Evolutionary conservation across 1,140 invertebrate species (phyloP).

Genomic region (Trinorchestia longiramus): DNA sequence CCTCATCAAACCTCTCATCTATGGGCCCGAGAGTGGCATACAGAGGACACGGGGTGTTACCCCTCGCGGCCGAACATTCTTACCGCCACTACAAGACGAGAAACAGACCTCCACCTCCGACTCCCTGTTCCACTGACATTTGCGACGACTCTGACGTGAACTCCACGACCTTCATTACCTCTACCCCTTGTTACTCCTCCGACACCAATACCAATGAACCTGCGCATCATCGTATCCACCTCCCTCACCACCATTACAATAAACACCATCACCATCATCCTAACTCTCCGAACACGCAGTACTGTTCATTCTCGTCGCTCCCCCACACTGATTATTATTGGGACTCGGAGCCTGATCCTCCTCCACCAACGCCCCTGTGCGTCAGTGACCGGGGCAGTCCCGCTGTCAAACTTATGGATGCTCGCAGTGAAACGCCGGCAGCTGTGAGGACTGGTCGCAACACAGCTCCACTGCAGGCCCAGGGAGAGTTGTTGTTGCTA

Average conservation of each 20-base stretch:
- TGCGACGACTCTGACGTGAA: constrained; percentile 75
- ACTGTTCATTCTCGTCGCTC: constrained; percentile 58
- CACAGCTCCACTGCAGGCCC: background rate
- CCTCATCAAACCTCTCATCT: constrained; percentile 67
- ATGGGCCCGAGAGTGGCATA: background rate
- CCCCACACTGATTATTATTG: constrained; percentile 73
- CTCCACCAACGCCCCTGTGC: constrained; percentile 86
- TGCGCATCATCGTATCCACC: background rate
- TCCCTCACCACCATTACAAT: background rate
- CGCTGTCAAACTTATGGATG: background rate
- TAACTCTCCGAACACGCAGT: constrained; percentile 29
- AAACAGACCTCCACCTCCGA: constrained; percentile 90
- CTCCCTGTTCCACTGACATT: constrained; percentile 93
- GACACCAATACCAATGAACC: constrained; percentile 35
- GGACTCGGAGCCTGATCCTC: constrained; percentile 80
- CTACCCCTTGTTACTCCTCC: constrained; percentile 67
- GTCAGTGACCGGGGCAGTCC: constrained; percentile 77
- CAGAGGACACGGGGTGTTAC: constrained; percentile 55
- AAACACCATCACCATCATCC: constrained; percentile 32
- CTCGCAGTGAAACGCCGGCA: background rate
- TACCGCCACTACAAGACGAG: constrained; percentile 83
- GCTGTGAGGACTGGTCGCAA: background rate
- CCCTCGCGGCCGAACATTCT: constrained; percentile 62
- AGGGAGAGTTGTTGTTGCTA: background rate
- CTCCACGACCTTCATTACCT: constrained; percentile 61